Conservation (phyloP, 2,797 vertebrate genomes). For the Cyprinella venusta region DNA sequence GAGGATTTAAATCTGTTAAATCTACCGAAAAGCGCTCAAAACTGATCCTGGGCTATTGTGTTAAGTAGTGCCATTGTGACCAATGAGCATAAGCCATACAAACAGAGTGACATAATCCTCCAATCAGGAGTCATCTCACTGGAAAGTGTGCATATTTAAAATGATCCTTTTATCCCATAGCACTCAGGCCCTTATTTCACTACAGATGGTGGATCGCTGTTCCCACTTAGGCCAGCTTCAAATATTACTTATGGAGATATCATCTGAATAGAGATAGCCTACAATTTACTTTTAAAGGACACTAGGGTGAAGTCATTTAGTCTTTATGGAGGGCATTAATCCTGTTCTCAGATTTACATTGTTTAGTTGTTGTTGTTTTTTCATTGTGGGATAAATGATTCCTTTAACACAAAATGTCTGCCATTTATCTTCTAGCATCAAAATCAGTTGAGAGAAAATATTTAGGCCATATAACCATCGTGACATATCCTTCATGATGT, state of each 20-base stretch:
- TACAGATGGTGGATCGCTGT: background rate
- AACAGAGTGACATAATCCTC: background rate
- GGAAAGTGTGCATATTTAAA: background rate
- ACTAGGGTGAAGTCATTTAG: slow-evolving; percentile 4
- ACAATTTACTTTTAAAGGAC: slow-evolving; percentile 23
- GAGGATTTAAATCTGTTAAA: slow-evolving; percentile 32
- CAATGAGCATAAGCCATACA: background rate
- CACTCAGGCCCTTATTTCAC: background rate
- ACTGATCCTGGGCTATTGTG: slow-evolving; percentile 10
- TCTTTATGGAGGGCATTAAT: background rate
- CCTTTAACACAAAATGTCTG: background rate
- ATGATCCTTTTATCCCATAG: background rate
- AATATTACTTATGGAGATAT: slow-evolving; percentile 18
- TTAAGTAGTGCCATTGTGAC: background rate
- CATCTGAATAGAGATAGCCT: background rate
- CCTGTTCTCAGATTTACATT: background rate
- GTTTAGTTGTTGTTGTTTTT: background rate
- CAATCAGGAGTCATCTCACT: background rate
- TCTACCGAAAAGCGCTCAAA: slow-evolving; percentile 16
- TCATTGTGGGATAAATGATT: background rate
- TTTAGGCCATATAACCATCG: background rate
- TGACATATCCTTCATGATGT: background rate
- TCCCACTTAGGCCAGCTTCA: background rate
- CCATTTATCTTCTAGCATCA: background rate
- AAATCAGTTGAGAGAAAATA: background rate